Base-by-base conservation (phyloP, 2,113 vertebrate genomes). In the Anseranas semipalmata region DNA sequence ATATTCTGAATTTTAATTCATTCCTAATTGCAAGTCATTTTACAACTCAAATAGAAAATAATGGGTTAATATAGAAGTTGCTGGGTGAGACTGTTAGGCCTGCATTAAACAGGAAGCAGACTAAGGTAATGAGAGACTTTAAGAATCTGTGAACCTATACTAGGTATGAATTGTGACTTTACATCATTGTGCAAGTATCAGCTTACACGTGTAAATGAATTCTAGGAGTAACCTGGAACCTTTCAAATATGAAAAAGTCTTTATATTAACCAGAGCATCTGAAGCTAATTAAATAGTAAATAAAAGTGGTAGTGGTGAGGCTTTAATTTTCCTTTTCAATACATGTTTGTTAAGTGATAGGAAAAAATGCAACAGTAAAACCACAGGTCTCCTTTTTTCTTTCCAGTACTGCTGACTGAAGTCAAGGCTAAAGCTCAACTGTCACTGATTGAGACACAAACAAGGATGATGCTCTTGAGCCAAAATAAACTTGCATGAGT, bases 251-350 rank as follows among this genome's bases (percentile, higher is more conserved):
- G 35, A 68, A 81, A 67, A 84, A 35, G 15, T 93, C 48, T 6
- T 95, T 93, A 41, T 93, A 52, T 76, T 85, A 82, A 19, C 60
- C 66, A 67, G 65, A 63, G 70, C 52, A 35, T 83, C 53, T 52
- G 94, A 81, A 93, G 35, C 58, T 87, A 73, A 75, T 90, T 91
- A 76, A 93, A 59, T n/a, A 90, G 62, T 78, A 89, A 89, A 85
- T 92, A 91, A 37, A 93, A 87, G 46, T 77, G 43, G 16, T 74
- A 65, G 37, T 62, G 56, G 28, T 67, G 55, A 77, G 66, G 56
- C 66, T 91, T 95, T 90, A 59, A 77, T 92, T 90, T 67, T 92
- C 50, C 55, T 37, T 82, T 62, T 72, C 48, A 84, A n/a, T 93
- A 78, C 33, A 3, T 81, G n/a, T 77, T 87, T 89, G 56, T 94